Evolutionary conservation across 2,113 vertebrate genomes (phyloP), one percentile per base, ranked within the genome.

Genomic region (Rissa tridactyla): DNA sequence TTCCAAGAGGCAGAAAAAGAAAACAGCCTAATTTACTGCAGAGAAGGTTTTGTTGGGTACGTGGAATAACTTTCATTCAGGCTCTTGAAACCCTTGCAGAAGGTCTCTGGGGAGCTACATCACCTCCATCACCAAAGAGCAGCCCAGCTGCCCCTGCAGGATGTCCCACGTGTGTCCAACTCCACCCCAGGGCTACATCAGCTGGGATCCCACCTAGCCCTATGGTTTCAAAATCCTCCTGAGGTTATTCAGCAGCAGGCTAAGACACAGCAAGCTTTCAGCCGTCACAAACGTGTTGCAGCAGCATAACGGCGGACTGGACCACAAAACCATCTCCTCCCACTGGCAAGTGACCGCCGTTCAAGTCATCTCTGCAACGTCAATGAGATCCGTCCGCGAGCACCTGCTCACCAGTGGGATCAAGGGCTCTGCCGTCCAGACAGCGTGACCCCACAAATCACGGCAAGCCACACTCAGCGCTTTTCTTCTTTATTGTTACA

Each of bases 401-500:
- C 83, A 94, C 58, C 91, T 10, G 22, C 94, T 82, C 96, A n/a
- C 49, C 71, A 23, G 23, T 13, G 23, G 90, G 80, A 97, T 30
- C 73, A 10, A 65, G 29, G 36, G 83, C 86, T 95, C 61, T 36
- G 2, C 52, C 1, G 0, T 19, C 66, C 69, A 68, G 86, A 32
- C 92, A 32, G 62, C 1, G 2, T 70, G 95, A 97, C 95, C 94
- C 94, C 91, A 95, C 95, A 95, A 97, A 97, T 97, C 97, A 96
- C 86, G 30, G 89, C 92, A 3, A 91, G 89, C 62, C 81, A 65
- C 71, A 86, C 94, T 97, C 96, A 96, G 97, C 97, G 91, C 92
- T 97, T 97, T 91, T 85, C 89, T 97, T 97, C 97, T 97, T 95
- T 95, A 96, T 94, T 95, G 95, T 80, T 85, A 49, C 95, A 95